A percentile compares a stretch with the other conserved stretches of the same genome.
These are phyloP conservation scores for Scarus forsteni DNA, from an alignment of 2,797 vertebrate genomes.

Conservation along the genomic window DNA sequence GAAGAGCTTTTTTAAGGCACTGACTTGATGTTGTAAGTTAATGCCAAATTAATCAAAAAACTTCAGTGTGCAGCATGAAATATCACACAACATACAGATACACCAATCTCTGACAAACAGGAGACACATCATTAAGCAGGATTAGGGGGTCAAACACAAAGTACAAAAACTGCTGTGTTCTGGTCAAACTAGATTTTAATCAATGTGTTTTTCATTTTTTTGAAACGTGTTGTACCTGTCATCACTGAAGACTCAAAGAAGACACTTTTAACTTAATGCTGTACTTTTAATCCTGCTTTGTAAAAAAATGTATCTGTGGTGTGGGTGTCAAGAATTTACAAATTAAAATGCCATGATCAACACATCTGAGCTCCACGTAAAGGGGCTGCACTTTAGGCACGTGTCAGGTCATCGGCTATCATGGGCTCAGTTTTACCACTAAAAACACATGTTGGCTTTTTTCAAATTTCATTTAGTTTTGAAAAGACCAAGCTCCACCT, in stretches of 20 bases:
- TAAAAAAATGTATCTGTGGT: slow-evolving; percentile 23
- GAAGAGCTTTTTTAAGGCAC: slow-evolving; percentile 23
- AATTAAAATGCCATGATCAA: slow-evolving; percentile 25
- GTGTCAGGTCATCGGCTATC: background rate
- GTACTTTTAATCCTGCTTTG: slow-evolving; percentile 9
- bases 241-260: no score
- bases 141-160: background rate
- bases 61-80: slow-evolving; percentile 13
- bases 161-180: background rate
- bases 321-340: slow-evolving; percentile 3
- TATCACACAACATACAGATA: slow-evolving; percentile 13
- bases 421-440: slow-evolving; percentile 8
- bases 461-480: background rate
- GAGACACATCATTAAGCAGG: slow-evolving; percentile 27
- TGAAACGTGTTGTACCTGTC: background rate
- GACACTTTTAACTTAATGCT: background rate
- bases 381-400: no score
- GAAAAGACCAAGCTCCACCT: slow-evolving; percentile 20
- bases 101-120: slow-evolving; percentile 5
- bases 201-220: slow-evolving; percentile 3
- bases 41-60: slow-evolving; percentile 7
- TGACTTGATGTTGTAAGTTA: slow-evolving; percentile 4
- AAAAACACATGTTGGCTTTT: slow-evolving; percentile 12
- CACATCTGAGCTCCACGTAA: background rate
- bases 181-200: background rate